Conservation (phyloP, 2,888 invertebrate genomes). For the Malacosoma neustria region DNA sequence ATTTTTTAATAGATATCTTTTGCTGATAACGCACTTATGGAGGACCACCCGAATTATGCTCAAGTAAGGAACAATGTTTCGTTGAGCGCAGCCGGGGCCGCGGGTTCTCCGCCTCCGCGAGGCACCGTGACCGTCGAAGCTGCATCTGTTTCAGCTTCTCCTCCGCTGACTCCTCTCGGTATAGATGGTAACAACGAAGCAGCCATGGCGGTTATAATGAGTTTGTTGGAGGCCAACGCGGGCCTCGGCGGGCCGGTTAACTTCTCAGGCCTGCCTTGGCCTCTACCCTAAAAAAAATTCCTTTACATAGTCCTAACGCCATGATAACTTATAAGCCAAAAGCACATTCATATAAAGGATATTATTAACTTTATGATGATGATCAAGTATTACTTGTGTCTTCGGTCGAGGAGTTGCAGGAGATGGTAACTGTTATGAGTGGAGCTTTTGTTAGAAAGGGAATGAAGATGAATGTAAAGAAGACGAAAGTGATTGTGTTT, state of each 20-base stretch:
- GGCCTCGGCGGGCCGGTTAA: constrained; percentile 92
- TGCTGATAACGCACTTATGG: constrained; percentile 38
- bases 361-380: too few species aligned
- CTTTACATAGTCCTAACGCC: constrained; percentile 2
- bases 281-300: constrained; percentile 74
- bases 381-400: too few species aligned
- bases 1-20: too few species aligned
- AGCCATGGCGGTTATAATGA: constrained; percentile 95
- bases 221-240: constrained; percentile 90
- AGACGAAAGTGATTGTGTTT: too few species aligned
- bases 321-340: not conserved
- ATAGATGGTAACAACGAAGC: constrained; percentile 90
- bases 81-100: constrained; percentile 30
- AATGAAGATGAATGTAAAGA: too few species aligned
- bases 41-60: constrained; percentile 21
- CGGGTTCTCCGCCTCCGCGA: constrained; percentile 17
- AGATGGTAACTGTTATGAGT: too few species aligned
- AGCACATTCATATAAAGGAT: too few species aligned
- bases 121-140: constrained; percentile 21
- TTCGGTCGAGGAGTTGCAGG: too few species aligned
- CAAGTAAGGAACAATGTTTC: constrained; percentile 51
- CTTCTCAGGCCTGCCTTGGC: constrained; percentile 91
- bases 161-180: constrained; percentile 35
- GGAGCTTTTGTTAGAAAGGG: too few species aligned
- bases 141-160: constrained; percentile 26